These are phyloP conservation scores for Nemopilema nomurai DNA, from an alignment of 30 jellyfish, hydroid and myxozoan species.

Conservation along the genomic window DNA sequence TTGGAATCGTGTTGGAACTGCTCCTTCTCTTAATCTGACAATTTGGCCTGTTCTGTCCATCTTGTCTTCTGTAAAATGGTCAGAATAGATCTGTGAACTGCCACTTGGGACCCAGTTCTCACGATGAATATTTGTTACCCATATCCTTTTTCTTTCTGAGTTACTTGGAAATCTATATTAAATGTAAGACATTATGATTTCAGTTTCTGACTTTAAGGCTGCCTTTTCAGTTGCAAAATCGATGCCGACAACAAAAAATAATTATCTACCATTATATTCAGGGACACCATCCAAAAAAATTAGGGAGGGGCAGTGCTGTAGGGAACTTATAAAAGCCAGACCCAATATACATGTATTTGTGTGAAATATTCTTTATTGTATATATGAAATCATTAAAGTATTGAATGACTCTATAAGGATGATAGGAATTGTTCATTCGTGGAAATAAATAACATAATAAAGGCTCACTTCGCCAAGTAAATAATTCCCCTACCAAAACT, in stretches of 20 bases:
- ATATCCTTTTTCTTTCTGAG: slow-evolving; percentile 1
- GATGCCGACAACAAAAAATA: neutral
- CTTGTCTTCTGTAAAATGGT: slow-evolving; percentile 28
- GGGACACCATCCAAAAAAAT: neutral
- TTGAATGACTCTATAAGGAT: too few species aligned
- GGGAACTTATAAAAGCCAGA: neutral
- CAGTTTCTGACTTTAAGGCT: neutral
- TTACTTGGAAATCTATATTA: slow-evolving; percentile 20
- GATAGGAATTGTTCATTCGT: neutral
- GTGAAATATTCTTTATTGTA: neutral
- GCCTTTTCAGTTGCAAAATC: neutral
- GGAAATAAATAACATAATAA: neutral
- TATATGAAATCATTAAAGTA: neutral
- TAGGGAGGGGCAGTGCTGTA: neutral
- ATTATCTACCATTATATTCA: neutral
- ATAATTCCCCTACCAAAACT: neutral
- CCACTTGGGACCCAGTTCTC: slow-evolving; percentile 36
- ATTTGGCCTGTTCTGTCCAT: slow-evolving; percentile 22
- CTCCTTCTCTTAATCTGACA: slow-evolving; percentile 10
- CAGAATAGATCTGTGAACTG: slow-evolving; percentile 43
- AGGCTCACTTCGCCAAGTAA: neutral
- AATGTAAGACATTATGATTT: neutral
- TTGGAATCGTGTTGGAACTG: slow-evolving; percentile 60
- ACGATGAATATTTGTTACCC: slow-evolving; percentile 25
- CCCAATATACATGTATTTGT: neutral